Base-by-base conservation (phyloP, 1,140 invertebrate genomes). In the Cyclina sinensis region DNA sequence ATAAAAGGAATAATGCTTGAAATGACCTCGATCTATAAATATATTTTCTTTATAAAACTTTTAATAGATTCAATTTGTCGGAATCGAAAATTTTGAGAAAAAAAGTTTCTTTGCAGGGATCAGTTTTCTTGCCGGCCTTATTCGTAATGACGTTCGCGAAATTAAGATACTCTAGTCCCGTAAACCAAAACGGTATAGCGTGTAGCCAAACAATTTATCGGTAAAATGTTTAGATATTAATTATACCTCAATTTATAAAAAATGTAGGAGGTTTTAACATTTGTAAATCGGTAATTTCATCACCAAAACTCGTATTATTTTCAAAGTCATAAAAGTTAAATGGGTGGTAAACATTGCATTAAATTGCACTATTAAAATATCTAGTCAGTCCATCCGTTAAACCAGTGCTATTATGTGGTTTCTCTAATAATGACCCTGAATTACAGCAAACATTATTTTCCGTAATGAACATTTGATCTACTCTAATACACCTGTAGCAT, bases 291-390 rank as follows among this genome's bases (percentile, higher is more conserved):
- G 51, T 57, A 62, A 78, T 78, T 78, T 48, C 48, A 54, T 54
- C 48, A 78, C 48, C 39, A 78, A 78, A 27, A 37, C 11, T 70
- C 32, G 65, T 37, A 70, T 70, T 70, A 70, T 70, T 37, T 59
- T 48, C 54, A 80, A 54, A 54, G 80, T 83, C 39, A 37, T 84
- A 68, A 84, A 84, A 84, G 65, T 70, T 73, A 84, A 68, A 65
- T 48, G 62, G 27, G 81, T 68, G 81, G 37, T 68, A 84, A 84
- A 24, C 39, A 39, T 65, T 70, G 39, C 81, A 84, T 84, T 54
- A 70, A 84, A 70, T 84, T 70, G 65, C 37, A 32, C 62, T 12
- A 84, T 84, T 84, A 84, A 70, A n/a, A 51, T 84, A 70, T 84
- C 81, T 35, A 24, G 24, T 70, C 32, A 70, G 39, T 68, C 51